These are phyloP conservation scores for Nomada goodeniana DNA, from an alignment of 2,888 invertebrate genomes.

Conservation along the genomic window DNA sequence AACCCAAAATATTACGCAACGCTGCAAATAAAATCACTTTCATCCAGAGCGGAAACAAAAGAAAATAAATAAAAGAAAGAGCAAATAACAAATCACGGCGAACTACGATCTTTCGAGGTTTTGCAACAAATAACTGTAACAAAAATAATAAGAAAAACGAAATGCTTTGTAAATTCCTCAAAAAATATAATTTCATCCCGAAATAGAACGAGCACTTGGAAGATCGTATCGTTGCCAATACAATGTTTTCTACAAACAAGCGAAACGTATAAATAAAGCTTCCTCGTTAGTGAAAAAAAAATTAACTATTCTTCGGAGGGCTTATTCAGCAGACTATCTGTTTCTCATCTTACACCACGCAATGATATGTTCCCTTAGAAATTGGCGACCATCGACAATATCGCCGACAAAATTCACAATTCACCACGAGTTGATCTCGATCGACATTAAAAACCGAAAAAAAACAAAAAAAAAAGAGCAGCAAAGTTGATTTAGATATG, in stretches of 20 bases:
- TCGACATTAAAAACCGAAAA: conserved; percentile 12
- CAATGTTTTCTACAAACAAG: not conserved
- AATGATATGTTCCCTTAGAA: conserved; percentile 37
- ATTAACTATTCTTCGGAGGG: not conserved
- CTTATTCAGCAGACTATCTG: conserved; percentile 9
- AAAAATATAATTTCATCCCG: not conserved
- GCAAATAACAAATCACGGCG: not conserved
- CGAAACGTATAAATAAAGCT: not conserved
- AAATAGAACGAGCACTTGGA: not conserved
- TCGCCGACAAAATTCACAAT: conserved; percentile 9
- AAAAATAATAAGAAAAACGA: not conserved
- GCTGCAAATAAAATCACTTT: not conserved
- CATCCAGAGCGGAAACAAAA: not conserved
- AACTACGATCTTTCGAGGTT: not conserved
- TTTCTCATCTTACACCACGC: conserved; percentile 21
- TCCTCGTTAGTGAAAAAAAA: not conserved
- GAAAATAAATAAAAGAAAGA: not conserved
- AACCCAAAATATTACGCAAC: not conserved
- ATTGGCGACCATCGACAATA: conserved; percentile 8
- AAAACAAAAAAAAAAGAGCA: not conserved
- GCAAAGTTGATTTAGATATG: conserved; percentile 3
- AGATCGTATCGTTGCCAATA: not conserved
- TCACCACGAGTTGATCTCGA: conserved; percentile 9
- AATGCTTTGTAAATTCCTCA: not conserved
- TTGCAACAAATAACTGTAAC: not conserved